These are phyloP conservation scores for Ophioninae sp. DNA, from an alignment of 2,888 invertebrate species.

Conservation along the genomic window DNA sequence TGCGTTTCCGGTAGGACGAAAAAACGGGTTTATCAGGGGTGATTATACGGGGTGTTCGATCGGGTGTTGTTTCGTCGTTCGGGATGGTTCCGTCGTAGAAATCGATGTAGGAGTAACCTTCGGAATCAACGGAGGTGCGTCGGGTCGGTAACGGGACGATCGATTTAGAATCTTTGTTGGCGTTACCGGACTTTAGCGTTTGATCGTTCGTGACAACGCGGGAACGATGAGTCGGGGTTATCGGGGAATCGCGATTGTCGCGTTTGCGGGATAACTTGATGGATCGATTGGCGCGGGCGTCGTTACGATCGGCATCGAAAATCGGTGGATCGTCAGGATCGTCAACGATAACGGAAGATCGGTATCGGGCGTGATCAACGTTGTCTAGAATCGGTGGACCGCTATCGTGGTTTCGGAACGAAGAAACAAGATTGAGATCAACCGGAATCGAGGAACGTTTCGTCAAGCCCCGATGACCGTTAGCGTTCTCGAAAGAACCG, in stretches of 20 bases:
- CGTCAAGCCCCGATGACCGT: slow-evolving; percentile 10
- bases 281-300: slow-evolving; percentile 20
- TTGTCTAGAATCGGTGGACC: slow-evolving; percentile 12
- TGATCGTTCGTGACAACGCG: slow-evolving; percentile 23
- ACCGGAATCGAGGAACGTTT: not conserved
- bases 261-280: slow-evolving; percentile 49
- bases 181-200: slow-evolving; percentile 20
- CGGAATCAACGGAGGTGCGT: slow-evolving; percentile 75
- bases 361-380: too few species aligned
- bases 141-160: slow-evolving; percentile 37
- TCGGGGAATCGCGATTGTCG: slow-evolving; percentile 63
- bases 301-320: slow-evolving; percentile 46
- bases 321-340: slow-evolving; percentile 1
- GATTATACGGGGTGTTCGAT: not conserved
- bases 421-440: slow-evolving; percentile 13
- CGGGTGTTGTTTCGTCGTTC: not conserved
- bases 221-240: slow-evolving; percentile 73
- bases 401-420: slow-evolving; percentile 65
- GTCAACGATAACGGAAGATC: not conserved
- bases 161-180: too few species aligned
- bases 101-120: slow-evolving; percentile 76
- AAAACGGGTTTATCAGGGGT: slow-evolving; percentile 27
- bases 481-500: slow-evolving; percentile 52
- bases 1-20: not conserved
- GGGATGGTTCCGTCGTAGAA: slow-evolving; percentile 65